Base-by-base conservation (phyloP, 2,888 invertebrate genomes). In the Leptinotarsa peninsularis region DNA sequence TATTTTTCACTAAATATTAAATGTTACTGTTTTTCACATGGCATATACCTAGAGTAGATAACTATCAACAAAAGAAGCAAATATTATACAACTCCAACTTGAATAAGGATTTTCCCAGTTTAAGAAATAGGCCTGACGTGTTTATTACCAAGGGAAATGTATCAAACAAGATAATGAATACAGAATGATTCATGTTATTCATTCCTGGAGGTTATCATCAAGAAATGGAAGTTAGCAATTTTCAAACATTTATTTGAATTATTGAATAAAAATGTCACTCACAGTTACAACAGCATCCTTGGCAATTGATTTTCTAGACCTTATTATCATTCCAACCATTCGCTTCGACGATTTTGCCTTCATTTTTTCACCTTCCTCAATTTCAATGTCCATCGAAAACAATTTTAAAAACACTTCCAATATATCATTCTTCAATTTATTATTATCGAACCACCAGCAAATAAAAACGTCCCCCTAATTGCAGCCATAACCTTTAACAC, bases 201-300 rank as follows among this genome's bases (percentile, higher is more conserved):
- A 52, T 52, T 52, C 52, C 52, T 52, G 52, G 17, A 52, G 15
- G 10, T 58, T 4, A 58, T 14, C 58, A 18, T 27, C 15, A 58
- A 18, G 23, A 58, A 21, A 23, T 58, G 21, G 23, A 23, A 58
- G 15, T 58, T 58, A 5, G 21, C 21, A 23, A 58, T 58, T 58
- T 58, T 23, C 58, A 58, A 23, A 58, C 14, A 23, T 27, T 33
- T 18, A 43, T 33, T 27, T 10, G 14, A 63, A 33, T 18, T 63
- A 4, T 63, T 43, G 5, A 71, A 54, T 14, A 50, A 63, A 70
- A 72, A 72, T 75, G 77, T 74, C 75, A 88, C 91, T 91, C 92
- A 94, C 94, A 90, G 95, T 95, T 90, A 96, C 94, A 86, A 95
- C 94, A 88, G 94, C 95, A 92, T 96, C 95, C 91, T 95, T 95